Conservation (phyloP, 2,113 vertebrate species). For the Oxyura jamaicensis region DNA sequence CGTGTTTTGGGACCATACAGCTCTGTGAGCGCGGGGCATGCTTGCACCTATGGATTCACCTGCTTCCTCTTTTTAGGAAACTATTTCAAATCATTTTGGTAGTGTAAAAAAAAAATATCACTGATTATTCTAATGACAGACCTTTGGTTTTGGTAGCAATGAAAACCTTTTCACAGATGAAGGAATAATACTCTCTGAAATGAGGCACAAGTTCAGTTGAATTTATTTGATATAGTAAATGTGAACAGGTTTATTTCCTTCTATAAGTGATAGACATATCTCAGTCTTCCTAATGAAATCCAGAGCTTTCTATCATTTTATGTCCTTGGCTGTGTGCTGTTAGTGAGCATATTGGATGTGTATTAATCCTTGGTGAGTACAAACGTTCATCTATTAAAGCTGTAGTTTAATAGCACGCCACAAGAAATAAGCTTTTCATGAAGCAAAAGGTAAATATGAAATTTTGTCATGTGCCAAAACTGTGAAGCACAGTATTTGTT, state of each 20-base stretch:
- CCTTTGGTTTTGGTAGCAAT: not conserved
- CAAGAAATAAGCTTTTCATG: not conserved
- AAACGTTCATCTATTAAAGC: not conserved
- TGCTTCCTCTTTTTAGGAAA: not conserved
- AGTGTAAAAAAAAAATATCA: not conserved
- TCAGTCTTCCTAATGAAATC: not conserved
- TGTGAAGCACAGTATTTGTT: rapidly evolving
- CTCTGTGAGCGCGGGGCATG: not conserved
- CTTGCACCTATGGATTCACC: not conserved
- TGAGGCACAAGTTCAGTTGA: not conserved
- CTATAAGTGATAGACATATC: rapidly evolving
- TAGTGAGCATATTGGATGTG: not conserved
- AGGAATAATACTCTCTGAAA: not conserved
- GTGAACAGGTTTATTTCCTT: not conserved
- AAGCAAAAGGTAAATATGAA: not conserved
- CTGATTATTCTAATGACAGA: not conserved
- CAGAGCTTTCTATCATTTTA: not conserved
- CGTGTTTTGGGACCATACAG: not conserved
- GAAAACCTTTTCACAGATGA: not conserved
- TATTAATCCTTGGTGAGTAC: not conserved
- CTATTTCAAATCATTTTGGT: not conserved
- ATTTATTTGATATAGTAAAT: not conserved
- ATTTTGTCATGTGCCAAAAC: not conserved
- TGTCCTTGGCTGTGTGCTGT: not conserved
- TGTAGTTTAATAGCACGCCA: not conserved